Conservation (phyloP, 1,140 invertebrate species). For the Pachypsylla venusta region DNA sequence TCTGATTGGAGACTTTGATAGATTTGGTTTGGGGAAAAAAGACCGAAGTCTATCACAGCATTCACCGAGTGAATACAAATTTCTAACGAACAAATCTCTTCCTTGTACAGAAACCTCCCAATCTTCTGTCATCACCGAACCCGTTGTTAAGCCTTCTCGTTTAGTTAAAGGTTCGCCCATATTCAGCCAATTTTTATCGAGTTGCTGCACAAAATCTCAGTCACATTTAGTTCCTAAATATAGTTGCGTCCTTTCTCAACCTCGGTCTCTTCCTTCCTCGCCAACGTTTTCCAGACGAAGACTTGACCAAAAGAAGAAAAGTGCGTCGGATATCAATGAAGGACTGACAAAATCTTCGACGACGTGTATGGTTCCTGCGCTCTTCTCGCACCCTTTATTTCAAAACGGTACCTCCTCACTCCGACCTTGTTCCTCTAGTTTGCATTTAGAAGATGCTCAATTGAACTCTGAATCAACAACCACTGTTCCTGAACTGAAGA, state of each 20-base stretch:
- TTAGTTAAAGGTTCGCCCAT: background rate
- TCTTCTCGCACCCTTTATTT: background rate
- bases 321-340: background rate
- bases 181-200: background rate
- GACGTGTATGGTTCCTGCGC: background rate
- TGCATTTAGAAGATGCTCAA: constrained; percentile 2
- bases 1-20: too few relatives aligned
- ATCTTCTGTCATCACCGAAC: constrained; percentile 20
- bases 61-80: too few relatives aligned
- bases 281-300: constrained; percentile 23
- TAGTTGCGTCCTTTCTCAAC: constrained; percentile 1
- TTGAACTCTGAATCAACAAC: background rate
- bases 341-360: background rate
- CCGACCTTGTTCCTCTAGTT: constrained; percentile 7
- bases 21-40: too few relatives aligned
- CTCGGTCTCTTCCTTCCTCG: constrained; percentile 23
- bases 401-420: background rate
- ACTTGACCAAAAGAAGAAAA: background rate
- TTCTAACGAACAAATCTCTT: too few relatives aligned
- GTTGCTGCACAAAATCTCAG: too few relatives aligned
- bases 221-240: constrained; percentile 5
- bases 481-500: constrained; percentile 30
- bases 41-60: too few relatives aligned
- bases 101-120: too few relatives aligned
- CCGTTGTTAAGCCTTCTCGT: constrained; percentile 23